Percentiles rank a stretch among this genome's conserved stretches.
phyloP scores from a whole-genome alignment of 2,113 vertebrate species.

The Semnornis frantzii region DNA sequence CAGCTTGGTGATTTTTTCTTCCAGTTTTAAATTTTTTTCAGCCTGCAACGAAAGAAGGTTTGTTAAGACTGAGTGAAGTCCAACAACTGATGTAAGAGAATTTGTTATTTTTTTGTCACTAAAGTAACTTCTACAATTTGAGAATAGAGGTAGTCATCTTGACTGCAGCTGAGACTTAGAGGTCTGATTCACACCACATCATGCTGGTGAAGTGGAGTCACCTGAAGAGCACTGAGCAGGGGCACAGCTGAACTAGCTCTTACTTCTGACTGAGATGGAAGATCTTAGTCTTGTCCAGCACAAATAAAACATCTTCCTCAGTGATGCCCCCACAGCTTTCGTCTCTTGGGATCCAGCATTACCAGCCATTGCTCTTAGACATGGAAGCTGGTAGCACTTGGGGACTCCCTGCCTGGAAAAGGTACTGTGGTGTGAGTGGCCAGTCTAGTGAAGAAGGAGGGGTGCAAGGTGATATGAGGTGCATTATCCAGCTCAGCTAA shows the following conservation, averaged over 20 bases:
- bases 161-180: not conserved
- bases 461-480: not conserved
- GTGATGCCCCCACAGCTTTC: not conserved
- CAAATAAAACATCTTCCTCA: not conserved
- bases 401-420: not conserved
- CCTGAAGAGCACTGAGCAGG: not conserved
- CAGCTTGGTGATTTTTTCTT: conserved; percentile 91
- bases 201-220: not conserved
- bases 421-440: not conserved
- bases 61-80: not conserved
- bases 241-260: not conserved
- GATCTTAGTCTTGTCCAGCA: not conserved
- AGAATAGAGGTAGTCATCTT: not conserved
- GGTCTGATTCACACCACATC: not conserved
- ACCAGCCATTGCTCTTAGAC: rapidly evolving
- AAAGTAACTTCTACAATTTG: conserved; percentile 6
- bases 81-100: not conserved
- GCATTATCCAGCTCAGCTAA: not conserved
- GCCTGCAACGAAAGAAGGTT: conserved; percentile 76
- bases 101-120: not conserved
- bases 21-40: conserved; percentile 92
- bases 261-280: not conserved
- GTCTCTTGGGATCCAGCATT: rapidly evolving
- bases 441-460: not conserved
- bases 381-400: not conserved